These are phyloP conservation scores for Dermolepida albohirtum DNA, from an alignment of 2,888 invertebrate genomes.

Conservation along the genomic window DNA sequence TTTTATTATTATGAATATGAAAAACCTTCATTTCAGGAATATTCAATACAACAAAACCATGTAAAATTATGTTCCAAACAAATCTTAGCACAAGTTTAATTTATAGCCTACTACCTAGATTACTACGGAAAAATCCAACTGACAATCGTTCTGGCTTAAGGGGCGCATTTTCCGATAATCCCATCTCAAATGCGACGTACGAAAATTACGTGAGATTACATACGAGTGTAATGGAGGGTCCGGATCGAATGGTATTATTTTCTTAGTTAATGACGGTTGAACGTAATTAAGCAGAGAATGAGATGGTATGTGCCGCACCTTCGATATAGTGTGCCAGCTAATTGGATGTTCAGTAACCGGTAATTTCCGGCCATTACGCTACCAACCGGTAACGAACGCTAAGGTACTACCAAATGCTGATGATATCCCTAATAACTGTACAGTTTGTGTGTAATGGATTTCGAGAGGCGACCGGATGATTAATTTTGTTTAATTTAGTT, in stretches of 20 bases:
- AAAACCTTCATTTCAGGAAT: too few species aligned
- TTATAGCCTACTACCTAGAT: background rate
- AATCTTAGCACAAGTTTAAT: too few species aligned
- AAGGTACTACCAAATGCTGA: too few species aligned
- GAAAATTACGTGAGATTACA: constrained; percentile 34
- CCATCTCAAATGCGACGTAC: background rate
- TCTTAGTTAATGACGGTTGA: constrained; percentile 40
- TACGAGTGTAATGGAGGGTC: constrained; percentile 15
- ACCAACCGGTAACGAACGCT: constrained; percentile 54
- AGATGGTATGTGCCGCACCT: constrained; percentile 48
- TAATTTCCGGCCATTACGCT: constrained; percentile 56
- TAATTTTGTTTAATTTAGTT: too few species aligned
- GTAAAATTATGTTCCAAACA: too few species aligned
- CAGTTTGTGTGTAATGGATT: too few species aligned
- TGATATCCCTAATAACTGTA: too few species aligned
- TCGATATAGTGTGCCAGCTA: constrained; percentile 47
- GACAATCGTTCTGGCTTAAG: too few species aligned
- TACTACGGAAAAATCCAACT: too few species aligned
- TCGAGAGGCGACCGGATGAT: too few species aligned
- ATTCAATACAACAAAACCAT: too few species aligned
- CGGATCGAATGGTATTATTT: constrained; percentile 37
- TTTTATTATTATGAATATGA: too few species aligned
- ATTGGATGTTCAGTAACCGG: constrained; percentile 55
- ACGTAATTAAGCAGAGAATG: constrained; percentile 40
- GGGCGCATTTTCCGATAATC: constrained; percentile 1